Base-by-base conservation (phyloP, 2,113 vertebrate genomes). In the Thalassarche chlororhynchos region DNA sequence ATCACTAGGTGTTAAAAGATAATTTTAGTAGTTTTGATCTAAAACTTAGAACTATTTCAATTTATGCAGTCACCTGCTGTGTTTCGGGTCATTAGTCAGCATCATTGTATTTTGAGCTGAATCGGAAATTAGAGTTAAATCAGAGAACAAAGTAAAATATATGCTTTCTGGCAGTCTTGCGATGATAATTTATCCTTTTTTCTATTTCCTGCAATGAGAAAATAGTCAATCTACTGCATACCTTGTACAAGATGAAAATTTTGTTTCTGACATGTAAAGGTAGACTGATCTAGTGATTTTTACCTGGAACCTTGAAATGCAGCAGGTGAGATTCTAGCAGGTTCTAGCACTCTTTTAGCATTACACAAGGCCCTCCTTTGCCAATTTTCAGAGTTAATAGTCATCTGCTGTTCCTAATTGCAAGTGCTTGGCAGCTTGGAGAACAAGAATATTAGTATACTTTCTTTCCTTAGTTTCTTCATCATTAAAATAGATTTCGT, bases 121-220 rank as follows among this genome's bases (percentile, higher is more conserved):
- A 71, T 87, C 16, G 14, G 6, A 93, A 97, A 94, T 94, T 17
- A 82, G 34, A 62, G 14, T n/a, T 96, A 87, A 82, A 75, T 96
- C 51, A 87, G n/a, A 87, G 38, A 75, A 46, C 25, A 23, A 76
- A 62, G 13, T 95, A 76, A 91, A 95, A 75, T 57, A 9, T 16
- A 21, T 74, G 19, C 10, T 34, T 49, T 76, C 52, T 89, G 28
- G 4, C 13, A 32, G 49, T 92, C 44, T 91, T 64, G 8, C 32
- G 71, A 31, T 72, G 18, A 28, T 61, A 72, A 55, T 75, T 57
- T 68, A 34, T 52, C 4, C 5, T 89, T 62, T 82, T 32, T 78
- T 36, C 21, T 5, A 72, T 52, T 89, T 95, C 10, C 49, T 84
- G 8, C 38, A 72, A 54, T 58, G 57, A 88, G 38, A 65, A 96